Evolutionary conservation across 2,797 vertebrate species (phyloP).

Genomic region (Coluber constrictor): DNA sequence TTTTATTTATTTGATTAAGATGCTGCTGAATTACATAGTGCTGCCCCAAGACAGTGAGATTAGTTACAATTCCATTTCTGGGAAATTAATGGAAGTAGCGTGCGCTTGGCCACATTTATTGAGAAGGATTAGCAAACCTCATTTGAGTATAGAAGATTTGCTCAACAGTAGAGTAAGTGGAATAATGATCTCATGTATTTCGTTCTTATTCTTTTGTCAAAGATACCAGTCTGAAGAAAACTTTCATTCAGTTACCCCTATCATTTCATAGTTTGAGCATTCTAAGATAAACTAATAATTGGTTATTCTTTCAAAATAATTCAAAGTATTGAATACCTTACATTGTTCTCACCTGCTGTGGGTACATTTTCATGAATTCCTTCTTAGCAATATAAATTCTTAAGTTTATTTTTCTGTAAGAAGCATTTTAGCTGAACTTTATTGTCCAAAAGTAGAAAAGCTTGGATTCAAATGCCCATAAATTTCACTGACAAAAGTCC

Average conservation of each 20-base stretch:
- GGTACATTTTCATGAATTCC: background rate
- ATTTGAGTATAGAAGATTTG: background rate
- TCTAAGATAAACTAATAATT: background rate
- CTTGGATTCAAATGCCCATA: background rate
- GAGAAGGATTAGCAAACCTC: background rate
- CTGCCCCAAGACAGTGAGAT: background rate
- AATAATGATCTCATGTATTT: background rate
- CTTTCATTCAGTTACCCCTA: background rate
- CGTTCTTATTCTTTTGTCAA: background rate
- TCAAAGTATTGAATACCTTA: background rate
- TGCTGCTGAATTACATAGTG: background rate
- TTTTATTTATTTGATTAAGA: background rate
- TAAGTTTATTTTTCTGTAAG: background rate
- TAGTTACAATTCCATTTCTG: background rate
- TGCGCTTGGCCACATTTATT: background rate
- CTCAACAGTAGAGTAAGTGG: background rate
- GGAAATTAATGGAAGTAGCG: background rate
- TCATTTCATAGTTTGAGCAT: background rate
- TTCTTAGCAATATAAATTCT: background rate
- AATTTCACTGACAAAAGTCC: background rate
- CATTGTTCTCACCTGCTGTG: background rate
- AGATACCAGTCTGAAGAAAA: background rate
- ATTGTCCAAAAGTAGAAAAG: background rate
- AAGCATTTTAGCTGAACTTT: background rate
- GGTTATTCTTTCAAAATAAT: background rate